Evolutionary conservation across 1,140 invertebrate species (phyloP).

Genomic region (Dufourea novaeangliae): DNA sequence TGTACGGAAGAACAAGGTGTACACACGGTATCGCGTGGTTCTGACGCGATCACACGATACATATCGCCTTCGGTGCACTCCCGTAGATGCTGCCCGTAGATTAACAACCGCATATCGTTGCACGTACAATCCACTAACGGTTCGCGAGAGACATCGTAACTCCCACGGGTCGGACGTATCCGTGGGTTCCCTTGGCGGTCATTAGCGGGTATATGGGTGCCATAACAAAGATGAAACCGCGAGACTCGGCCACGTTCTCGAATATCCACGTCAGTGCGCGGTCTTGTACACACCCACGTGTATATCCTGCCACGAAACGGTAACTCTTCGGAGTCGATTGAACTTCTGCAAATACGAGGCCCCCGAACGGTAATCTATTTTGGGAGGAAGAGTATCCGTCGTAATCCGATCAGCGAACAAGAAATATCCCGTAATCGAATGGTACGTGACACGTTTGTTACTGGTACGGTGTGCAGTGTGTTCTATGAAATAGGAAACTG

Average conservation of each 20-base stretch:
- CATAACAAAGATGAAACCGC: slow-evolving; percentile 64
- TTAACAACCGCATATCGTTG: slow-evolving; percentile 64
- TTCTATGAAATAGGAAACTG: too few relatives aligned
- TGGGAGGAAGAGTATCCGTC: neutral
- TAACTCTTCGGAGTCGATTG: slow-evolving; percentile 17
- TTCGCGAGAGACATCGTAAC: slow-evolving; percentile 59
- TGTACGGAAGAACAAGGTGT: slow-evolving; percentile 4
- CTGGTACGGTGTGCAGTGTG: too few relatives aligned
- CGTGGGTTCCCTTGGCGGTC: slow-evolving; percentile 51
- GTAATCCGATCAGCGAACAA: too few relatives aligned
- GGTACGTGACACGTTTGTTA: too few relatives aligned
- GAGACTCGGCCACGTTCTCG: slow-evolving; percentile 22
- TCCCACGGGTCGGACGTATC: slow-evolving; percentile 46
- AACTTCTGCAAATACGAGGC: slow-evolving; percentile 15
- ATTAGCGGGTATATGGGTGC: slow-evolving; percentile 64
- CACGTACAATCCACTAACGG: slow-evolving; percentile 63
- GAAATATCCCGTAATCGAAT: too few relatives aligned
- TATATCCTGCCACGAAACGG: neutral
- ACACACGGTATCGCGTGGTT: slow-evolving; percentile 6
- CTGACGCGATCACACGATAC: slow-evolving; percentile 49
- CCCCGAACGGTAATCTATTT: neutral
- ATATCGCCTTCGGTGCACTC: slow-evolving; percentile 43
- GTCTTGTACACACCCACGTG: slow-evolving; percentile 7
- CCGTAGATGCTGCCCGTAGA: slow-evolving; percentile 36
- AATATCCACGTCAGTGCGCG: slow-evolving; percentile 15